Base-by-base conservation (phyloP, 2,113 vertebrate genomes). In the Connochaetes taurinus region DNA sequence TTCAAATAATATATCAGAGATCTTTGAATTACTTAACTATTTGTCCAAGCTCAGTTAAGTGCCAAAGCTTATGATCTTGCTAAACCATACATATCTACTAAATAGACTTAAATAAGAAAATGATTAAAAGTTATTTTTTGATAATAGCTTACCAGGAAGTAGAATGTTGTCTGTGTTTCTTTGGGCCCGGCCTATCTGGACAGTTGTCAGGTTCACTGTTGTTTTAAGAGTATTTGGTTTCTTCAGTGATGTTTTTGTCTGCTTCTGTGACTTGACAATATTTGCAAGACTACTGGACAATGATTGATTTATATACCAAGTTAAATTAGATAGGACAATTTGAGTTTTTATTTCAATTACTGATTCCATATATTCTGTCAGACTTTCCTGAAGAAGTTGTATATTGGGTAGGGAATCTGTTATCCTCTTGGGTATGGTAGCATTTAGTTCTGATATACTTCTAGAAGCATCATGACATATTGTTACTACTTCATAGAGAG, bases 251-350 rank as follows among this genome's bases (percentile, higher is more conserved):
- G 90, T 71, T 95, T 99, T 99, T 25, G 95, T 36, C 89, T 98
- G 98, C 58, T 98, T 99, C 98, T 99, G 98, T 97, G 98, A 93
- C 96, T 98, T 99, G 83, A 98, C 78, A 43, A 93, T 94, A 97
- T 92, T 97, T 94, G 78, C 91, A 98, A 86, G 0, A 3, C 96
- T 53, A 3, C 80, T 97, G 89, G 96, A 96, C 57, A 97, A 43
- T 2, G 98, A 94, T 17, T 53, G 1, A 27, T 99, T 98, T 92
- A 99, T 57, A 33, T 95, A 98, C 64, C 92, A 95, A 6, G 98
- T 99, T 97, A 99, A 96, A 97, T 99, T 99, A 55, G 98, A 97
- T 50, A 99, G 52, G 62, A 98, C 98, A 57, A 50, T 12, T 95
- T 97, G 98, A 62, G 98, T 98, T 98, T 99, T 99, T 47, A 96